These are phyloP conservation scores for Crocodylus rhombifer DNA, from an alignment of 2,797 vertebrate genomes.

Conservation along the genomic window DNA sequence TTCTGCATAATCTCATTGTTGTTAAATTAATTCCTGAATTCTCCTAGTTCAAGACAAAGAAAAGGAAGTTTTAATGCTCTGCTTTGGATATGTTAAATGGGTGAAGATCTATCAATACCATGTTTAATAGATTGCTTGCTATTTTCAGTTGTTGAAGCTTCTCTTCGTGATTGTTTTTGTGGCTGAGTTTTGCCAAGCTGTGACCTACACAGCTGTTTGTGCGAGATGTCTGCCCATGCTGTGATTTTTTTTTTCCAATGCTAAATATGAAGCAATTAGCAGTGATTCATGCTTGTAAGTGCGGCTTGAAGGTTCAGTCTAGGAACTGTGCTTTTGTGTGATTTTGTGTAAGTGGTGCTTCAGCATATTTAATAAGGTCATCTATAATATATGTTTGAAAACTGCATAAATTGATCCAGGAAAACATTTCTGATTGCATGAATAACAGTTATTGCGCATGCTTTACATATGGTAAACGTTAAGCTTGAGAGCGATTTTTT, in stretches of 20 bases:
- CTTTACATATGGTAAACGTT: constrained; percentile 76
- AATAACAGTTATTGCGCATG: constrained; percentile 76
- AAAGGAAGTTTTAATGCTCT: too few relatives aligned
- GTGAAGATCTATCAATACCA: not conserved
- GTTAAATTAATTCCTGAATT: not conserved
- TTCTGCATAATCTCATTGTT: not conserved
- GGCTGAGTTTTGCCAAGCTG: constrained; percentile 15
- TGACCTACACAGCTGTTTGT: constrained; percentile 38
- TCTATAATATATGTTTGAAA: constrained; percentile 80
- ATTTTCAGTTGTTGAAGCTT: not conserved
- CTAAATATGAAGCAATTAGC: constrained; percentile 50
- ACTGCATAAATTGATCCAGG: constrained; percentile 77
- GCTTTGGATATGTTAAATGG: not conserved
- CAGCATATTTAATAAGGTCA: constrained; percentile 82
- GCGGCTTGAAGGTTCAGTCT: constrained; percentile 58
- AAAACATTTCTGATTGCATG: constrained; percentile 83
- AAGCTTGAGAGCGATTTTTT: constrained; percentile 74
- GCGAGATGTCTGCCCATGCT: constrained; percentile 26
- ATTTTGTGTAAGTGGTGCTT: constrained; percentile 59
- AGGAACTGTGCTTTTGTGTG: constrained; percentile 71
- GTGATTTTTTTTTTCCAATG: constrained; percentile 34
- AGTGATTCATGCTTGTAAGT: constrained; percentile 64
- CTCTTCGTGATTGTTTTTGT: not conserved
- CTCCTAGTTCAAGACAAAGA: not conserved
- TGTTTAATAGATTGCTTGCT: not conserved